These are phyloP conservation scores for Sitodiplosis mosellana DNA, from an alignment of 1,140 invertebrate genomes.

Conservation along the genomic window DNA sequence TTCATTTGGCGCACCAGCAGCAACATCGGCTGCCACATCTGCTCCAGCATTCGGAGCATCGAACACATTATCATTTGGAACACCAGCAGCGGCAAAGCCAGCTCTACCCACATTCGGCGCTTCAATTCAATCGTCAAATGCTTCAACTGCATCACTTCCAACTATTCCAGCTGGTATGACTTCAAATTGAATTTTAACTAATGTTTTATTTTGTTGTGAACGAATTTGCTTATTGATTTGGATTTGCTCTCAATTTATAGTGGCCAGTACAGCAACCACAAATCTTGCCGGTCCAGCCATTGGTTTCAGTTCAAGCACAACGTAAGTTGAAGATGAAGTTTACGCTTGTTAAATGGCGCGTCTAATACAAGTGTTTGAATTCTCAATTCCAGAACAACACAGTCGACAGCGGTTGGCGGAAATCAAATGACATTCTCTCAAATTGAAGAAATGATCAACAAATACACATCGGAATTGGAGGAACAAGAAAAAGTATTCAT, in stretches of 20 bases:
- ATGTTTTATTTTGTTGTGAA: too few relatives aligned
- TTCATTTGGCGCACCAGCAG: too few relatives aligned
- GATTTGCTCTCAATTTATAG: neutral
- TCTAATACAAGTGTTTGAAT: neutral
- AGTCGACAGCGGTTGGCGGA: neutral
- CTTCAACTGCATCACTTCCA: neutral
- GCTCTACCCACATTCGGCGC: neutral
- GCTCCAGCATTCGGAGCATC: neutral
- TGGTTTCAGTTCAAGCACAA: too few relatives aligned
- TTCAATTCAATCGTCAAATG: neutral
- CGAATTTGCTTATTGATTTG: neutral
- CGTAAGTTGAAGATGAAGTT: neutral
- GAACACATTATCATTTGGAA: neutral
- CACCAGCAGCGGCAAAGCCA: slow-evolving; percentile 1
- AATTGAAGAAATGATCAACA: slow-evolving; percentile 84
- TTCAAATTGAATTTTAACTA: too few relatives aligned
- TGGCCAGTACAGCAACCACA: neutral
- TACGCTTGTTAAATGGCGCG: neutral
- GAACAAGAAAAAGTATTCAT: slow-evolving; percentile 87
- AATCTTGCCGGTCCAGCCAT: neutral
- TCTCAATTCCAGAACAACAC: neutral
- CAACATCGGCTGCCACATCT: neutral
- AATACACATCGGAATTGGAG: slow-evolving; percentile 85
- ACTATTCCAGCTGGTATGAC: too few relatives aligned
- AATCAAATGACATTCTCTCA: slow-evolving; percentile 45